Evolutionary conservation across 2,113 vertebrate genomes (phyloP), one percentile per base, ranked within the genome.

Genomic region (Xenus cinereus): DNA sequence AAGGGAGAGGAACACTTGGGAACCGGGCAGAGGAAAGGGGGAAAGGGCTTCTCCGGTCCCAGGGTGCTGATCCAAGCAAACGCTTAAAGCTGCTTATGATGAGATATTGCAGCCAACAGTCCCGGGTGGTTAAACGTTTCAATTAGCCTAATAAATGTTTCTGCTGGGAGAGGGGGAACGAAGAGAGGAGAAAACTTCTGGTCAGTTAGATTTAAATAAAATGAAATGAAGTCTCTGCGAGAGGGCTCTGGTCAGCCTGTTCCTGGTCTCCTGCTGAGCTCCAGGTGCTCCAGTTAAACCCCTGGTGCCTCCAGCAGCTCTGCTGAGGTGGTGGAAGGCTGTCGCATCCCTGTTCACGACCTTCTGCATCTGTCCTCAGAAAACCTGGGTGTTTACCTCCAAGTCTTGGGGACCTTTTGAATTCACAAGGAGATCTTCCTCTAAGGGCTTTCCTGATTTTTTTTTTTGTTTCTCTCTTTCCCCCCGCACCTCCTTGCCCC

Each of bases 401-500:
- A 10, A 9, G 6, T 32, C 59, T 45, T 33, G 53, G 28, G 6
- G 12, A 64, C 33, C 9, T 50, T 59, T 50, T 28, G 46, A 19
- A 13, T n/a, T 71, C 43, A 7, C 11, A 26, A 28, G 15, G 10
- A 75, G 18, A 8, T 64, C 30, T 35, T 79, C 28, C 32, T 85
- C 35, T n/a, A 28, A 37, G 20, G 22, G 21, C 20, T 77, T 74
- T 46, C 24, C 33, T 48, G 35, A 12, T 8, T 83, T 57, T 28
- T 9, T 8, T 83, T 57, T 28, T 9, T 68, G 3, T 27, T 63
- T 57, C 3, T 28, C 15, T 63, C 6, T 35, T 33, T 22, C 3
- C 2, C 5, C 12, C 1, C 2, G 37, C 15, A 28, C 27, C 3
- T 2, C 14, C 14, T 8, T 16, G 3, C 6, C 33, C 13, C 26